A percentile compares a stretch with the other conserved stretches of the same genome.
Evolutionary conservation across 2,113 vertebrate genomes (phyloP).

Genomic region (Colaptes auratus): DNA sequence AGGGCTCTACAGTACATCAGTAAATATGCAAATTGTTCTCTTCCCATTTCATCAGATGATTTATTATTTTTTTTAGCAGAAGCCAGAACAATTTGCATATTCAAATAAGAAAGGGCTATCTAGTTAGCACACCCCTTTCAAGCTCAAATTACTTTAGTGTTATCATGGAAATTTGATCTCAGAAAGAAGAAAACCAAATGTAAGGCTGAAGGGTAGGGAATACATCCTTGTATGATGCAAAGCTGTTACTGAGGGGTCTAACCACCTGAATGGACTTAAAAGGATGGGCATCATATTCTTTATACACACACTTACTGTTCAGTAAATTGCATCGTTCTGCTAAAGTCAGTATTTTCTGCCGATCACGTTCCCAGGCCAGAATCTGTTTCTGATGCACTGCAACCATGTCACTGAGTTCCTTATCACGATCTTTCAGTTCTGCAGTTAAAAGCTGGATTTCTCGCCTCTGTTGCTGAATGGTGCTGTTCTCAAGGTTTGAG

Average conservation of each 20-base stretch:
- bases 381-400: slow-evolving; percentile 79
- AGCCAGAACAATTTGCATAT: neutral
- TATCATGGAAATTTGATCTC: neutral
- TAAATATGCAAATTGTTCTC: neutral
- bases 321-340: slow-evolving; percentile 76
- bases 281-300: neutral
- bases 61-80: neutral
- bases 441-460: slow-evolving; percentile 82
- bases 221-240: neutral
- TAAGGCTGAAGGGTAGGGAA: neutral
- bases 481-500: slow-evolving; percentile 57
- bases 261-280: rapidly evolving
- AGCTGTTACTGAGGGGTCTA: neutral
- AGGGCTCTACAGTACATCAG: neutral
- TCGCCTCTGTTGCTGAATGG: slow-evolving; percentile 77
- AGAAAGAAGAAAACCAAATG: neutral
- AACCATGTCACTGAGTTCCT: slow-evolving; percentile 82
- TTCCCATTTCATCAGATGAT: neutral
- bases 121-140: neutral
- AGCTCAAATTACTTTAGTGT: neutral
- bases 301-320: slow-evolving; percentile 65
- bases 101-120: neutral
- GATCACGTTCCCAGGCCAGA: slow-evolving; percentile 81
- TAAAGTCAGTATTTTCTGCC: slow-evolving; percentile 77
- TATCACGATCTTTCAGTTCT: slow-evolving; percentile 81